Conservation (phyloP, 64 coral and sea anemone species). For the Montipora sp. region DNA sequence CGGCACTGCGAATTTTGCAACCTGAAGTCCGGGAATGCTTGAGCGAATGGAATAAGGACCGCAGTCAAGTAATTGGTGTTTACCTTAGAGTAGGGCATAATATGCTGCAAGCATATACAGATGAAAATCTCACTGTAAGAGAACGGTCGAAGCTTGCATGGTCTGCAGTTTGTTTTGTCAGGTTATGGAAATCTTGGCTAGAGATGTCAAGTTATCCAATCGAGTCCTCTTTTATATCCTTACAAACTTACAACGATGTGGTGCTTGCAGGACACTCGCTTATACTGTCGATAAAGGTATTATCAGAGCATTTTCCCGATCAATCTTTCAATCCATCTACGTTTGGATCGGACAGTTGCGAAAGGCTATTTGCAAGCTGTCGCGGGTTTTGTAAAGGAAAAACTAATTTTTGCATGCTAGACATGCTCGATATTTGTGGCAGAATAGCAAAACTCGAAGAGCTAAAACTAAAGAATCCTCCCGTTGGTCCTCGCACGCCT, state of each 20-base stretch:
- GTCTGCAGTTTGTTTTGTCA: constrained; percentile 37
- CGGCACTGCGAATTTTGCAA: constrained; percentile 45
- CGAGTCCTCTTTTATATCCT: constrained; percentile 34
- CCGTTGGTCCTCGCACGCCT: too few relatives aligned
- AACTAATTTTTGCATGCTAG: constrained; percentile 32
- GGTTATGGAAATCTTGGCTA: constrained; percentile 56
- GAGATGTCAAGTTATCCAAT: background rate
- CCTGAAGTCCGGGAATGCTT: constrained; percentile 31
- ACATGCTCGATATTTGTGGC: constrained; percentile 31
- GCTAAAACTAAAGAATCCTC: too few relatives aligned
- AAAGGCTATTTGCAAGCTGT: background rate
- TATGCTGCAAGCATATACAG: constrained; percentile 28
- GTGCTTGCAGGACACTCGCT: constrained; percentile 31
- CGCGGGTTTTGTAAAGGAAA: background rate
- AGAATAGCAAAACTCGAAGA: background rate
- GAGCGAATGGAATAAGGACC: background rate
- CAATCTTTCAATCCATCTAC: too few relatives aligned
- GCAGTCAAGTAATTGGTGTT: background rate
- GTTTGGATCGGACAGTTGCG: background rate
- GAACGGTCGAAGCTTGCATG: constrained; percentile 40
- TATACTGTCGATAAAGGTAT: constrained; percentile 59
- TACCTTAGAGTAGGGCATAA: constrained; percentile 45
- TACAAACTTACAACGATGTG: constrained; percentile 46
- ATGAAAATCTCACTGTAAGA: constrained; percentile 15
- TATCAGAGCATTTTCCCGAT: background rate